phyloP scores from a whole-genome alignment of 2,113 vertebrate species.

The Dromaius novaehollandiae region DNA sequence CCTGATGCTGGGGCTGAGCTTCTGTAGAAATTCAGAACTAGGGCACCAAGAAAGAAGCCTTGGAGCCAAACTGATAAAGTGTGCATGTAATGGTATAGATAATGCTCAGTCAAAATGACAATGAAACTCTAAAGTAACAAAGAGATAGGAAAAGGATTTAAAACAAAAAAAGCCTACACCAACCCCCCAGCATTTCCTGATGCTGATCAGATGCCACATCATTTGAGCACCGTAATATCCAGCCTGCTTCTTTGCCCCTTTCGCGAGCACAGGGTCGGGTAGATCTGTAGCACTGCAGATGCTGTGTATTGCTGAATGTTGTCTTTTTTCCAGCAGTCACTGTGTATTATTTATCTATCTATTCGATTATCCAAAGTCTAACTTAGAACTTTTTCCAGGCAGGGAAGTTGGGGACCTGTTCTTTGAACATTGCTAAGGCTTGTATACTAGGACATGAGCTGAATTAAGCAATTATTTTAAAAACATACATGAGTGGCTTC shows the following conservation, averaged over 20 bases:
- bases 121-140: not conserved
- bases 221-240: not conserved
- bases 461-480: not conserved
- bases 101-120: not conserved
- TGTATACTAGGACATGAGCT: not conserved
- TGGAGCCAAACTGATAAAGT: not conserved
- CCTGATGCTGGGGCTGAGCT: not conserved
- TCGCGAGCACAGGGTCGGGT: too few species aligned
- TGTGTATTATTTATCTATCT: not conserved
- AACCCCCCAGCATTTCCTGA: not conserved
- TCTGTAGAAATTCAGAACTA: not conserved
- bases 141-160: not conserved
- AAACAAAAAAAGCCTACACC: too few species aligned
- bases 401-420: not conserved
- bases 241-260: not conserved
- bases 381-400: not conserved
- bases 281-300: not conserved
- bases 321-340: not conserved
- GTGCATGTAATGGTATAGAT: not conserved
- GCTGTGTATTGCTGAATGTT: not conserved
- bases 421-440: not conserved
- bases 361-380: not conserved
- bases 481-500: not conserved
- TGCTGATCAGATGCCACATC: not conserved
- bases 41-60: not conserved